Evolutionary conservation across 2,797 vertebrate genomes (phyloP), one percentile per base, ranked within the genome.

Genomic region (Liparis tanakae): DNA sequence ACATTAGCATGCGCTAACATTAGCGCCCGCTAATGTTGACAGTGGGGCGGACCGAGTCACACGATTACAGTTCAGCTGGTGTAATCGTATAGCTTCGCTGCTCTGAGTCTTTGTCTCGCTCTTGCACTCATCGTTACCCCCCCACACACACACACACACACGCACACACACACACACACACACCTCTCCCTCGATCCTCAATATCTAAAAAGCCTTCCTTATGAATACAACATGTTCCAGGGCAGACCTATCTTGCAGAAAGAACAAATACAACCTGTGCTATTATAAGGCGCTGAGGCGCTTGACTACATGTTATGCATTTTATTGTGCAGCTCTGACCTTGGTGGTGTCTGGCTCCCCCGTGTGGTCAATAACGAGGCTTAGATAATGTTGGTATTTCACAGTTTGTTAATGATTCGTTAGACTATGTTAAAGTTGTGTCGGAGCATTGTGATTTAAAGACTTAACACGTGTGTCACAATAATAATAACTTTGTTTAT

Each of bases 21-120:
- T 86, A 79, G 77, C 85, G 4, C 4, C 4, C 25, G 25, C 25
- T 30, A 30, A 30, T 30, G 25, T 30, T 30, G 25, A 30, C 25
- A 30, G 89, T 88, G 81, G 91, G 92, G 78, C 85, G 80, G 85
- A 72, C 87, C 89, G 89, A 90, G 85, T 92, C 91, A 92, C 79
- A 71, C 76, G 74, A 83, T 74, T 81, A 79, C 68, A 81, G 72
- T 81, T 85, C 51, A 79, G 74, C 86, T 81, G 78, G 75, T 80
- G 69, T 80, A 68, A 69, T 71, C 74, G 76, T 75, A 57, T 64
- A 80, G 82, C 79, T 72, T 76, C 69, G 34, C 62, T 63, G 20
- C 68, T 76, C 63, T 58, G 37, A 58, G 44, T 70, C 25, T 84
- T 51, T 81, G 56, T 84, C 72, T 78, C 62, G 68, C 33, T 44